Evolutionary conservation across 2,888 invertebrate genomes (phyloP), one percentile per base, ranked within the genome.

Genomic region (Druceiella hillmani): DNA sequence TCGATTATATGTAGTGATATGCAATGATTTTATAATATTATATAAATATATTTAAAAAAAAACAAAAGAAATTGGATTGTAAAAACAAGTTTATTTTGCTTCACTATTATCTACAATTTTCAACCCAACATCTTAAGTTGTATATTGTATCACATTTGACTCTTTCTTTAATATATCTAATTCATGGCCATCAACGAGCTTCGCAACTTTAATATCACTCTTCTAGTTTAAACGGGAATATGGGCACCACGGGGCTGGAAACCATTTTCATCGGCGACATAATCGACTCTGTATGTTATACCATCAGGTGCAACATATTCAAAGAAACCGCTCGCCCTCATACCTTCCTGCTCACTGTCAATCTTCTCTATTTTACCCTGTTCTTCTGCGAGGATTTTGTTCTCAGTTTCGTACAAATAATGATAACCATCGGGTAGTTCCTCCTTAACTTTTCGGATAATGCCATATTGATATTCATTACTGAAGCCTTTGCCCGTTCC

Each of bases 321-420:
- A 46, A 52, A 70, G 58, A 69, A 69, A 48, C 70, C 70, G 41
- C 62, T 68, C 12, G 55, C 61, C 37, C 59, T 62, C 12, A 67
- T 50, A 14, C 54, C 63, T 0, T 58, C 57, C 7, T 43, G 50
- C 30, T 65, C 62, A 27, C 42, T 59, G 47, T 58, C 58, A 9
- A 64, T 50, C 40, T 58, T 52, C 44, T 68, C 68, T 2, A 70
- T 29, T 24, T 58, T 57, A 20, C 70, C 70, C 13, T 61, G 54
- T 52, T 70, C 70, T 43, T 69, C 70, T 4, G 66, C 66, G 10
- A 65, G 61, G 44, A 70, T 70, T 41, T 62, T 69, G 57, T 70
- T 70, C 44, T 68, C 66, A 10, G 70, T 70, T 50, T 70, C 68
- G 42, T 68, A 70, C 11, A 67, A 55, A 51, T 66, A 70, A 51